These are phyloP conservation scores for Cylas formicarius DNA, from an alignment of 1,140 invertebrate genomes.

Conservation along the genomic window DNA sequence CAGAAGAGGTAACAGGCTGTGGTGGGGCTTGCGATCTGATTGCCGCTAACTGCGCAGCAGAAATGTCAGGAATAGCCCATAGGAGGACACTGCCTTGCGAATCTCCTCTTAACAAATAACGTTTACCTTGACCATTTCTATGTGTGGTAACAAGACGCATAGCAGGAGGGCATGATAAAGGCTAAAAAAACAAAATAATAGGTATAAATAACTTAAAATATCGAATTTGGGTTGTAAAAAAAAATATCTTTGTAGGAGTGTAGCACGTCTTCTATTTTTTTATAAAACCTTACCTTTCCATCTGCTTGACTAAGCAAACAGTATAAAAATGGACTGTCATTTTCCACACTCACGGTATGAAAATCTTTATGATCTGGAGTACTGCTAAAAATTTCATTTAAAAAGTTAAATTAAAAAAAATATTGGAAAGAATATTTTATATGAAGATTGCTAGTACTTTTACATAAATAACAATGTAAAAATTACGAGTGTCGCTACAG, in stretches of 20 bases:
- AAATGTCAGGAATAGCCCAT: conserved; percentile 82
- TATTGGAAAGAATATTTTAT: not conserved
- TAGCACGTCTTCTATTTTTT: no score
- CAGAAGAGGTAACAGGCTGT: conserved; percentile 49
- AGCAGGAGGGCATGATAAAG: conserved; percentile 83
- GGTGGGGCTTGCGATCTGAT: conserved; percentile 38
- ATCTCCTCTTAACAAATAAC: conserved; percentile 79
- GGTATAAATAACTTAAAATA: conserved; percentile 15
- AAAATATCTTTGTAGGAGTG: no score
- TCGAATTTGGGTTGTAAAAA: conserved; percentile 1
- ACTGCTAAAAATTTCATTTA: conserved; percentile 53
- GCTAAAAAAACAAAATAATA: conserved; percentile 53
- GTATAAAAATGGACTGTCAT: conserved; percentile 75
- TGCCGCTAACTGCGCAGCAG: conserved; percentile 57
- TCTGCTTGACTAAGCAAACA: conserved; percentile 72
- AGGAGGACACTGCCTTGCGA: conserved; percentile 79
- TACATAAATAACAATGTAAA: not conserved
- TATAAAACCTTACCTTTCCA: conserved; percentile 55
- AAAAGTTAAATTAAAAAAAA: not conserved
- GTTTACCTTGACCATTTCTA: conserved; percentile 53
- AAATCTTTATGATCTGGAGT: conserved; percentile 91
- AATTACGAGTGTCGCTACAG: not conserved
- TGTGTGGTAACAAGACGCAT: conserved; percentile 68
- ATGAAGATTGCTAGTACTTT: not conserved
- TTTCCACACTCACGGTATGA: conserved; percentile 67